Evolutionary conservation across 2,888 invertebrate genomes (phyloP).

Genomic region (Aphrophora alni): DNA sequence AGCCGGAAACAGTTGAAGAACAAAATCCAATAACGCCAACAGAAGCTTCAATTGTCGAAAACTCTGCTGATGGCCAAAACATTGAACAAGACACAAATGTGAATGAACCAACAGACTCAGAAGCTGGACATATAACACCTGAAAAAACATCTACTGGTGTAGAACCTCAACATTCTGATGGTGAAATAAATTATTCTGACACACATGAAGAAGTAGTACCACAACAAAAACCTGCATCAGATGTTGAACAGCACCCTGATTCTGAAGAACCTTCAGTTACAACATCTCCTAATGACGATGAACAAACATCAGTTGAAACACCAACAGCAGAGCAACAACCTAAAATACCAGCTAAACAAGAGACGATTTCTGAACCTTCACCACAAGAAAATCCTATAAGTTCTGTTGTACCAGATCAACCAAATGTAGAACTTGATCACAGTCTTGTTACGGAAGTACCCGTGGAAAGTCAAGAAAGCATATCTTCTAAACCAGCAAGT

Average conservation of each 20-base stretch:
- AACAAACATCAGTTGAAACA: neutral
- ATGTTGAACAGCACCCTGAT: neutral
- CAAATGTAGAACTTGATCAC: neutral
- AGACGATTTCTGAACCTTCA: too few species aligned
- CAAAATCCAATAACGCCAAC: neutral
- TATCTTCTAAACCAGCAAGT: neutral
- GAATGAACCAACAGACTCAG: neutral
- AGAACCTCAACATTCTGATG: constrained; percentile 3
- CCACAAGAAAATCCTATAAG: neutral
- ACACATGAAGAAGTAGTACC: neutral
- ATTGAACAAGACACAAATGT: neutral
- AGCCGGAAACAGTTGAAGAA: constrained; percentile 9
- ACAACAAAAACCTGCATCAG: neutral
- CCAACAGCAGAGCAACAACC: too few species aligned
- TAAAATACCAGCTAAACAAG: too few species aligned
- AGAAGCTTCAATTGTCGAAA: neutral
- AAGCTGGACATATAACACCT: neutral
- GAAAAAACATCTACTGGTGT: neutral
- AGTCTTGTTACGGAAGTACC: neutral
- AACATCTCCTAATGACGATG: neutral
- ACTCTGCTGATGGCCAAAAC: neutral
- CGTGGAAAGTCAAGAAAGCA: neutral
- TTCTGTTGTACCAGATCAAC: neutral
- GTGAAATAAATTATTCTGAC: neutral
- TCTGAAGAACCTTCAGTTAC: neutral